Conservation (phyloP, 2,113 vertebrate species). For the Erpornis zantholeuca region DNA sequence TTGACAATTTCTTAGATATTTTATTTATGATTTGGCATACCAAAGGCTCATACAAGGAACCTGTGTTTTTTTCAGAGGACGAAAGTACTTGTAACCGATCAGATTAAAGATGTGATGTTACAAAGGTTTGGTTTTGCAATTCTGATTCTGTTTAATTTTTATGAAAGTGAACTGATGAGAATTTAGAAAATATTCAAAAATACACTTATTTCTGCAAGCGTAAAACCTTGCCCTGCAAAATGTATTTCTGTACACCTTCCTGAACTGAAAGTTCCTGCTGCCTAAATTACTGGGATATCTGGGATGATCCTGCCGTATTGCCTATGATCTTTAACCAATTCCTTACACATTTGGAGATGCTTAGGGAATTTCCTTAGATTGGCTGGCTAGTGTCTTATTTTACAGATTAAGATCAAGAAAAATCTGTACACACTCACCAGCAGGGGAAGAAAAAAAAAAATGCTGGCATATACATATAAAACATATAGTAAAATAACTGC, state of each 20-base stretch:
- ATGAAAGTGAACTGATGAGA: neutral
- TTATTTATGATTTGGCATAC: neutral
- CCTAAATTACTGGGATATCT: neutral
- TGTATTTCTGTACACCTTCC: neutral
- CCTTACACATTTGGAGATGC: neutral
- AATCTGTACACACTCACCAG: neutral
- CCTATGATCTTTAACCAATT: neutral
- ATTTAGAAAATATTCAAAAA: neutral
- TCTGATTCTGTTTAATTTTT: neutral
- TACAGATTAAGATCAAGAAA: neutral
- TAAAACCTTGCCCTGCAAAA: neutral
- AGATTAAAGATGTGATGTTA: neutral
- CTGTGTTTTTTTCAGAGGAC: neutral
- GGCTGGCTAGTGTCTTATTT: neutral
- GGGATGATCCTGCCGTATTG: neutral
- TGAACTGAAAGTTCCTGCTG: neutral
- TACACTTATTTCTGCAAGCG: neutral
- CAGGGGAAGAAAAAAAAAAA: fast-evolving
- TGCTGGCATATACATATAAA: neutral
- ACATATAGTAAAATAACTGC: neutral
- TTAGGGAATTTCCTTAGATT: neutral
- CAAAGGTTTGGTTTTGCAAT: neutral
- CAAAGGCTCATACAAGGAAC: neutral
- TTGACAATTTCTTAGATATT: neutral
- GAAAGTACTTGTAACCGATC: neutral